Evolutionary conservation across 2,888 invertebrate genomes (phyloP).

Genomic region (Ceramica pisi): DNA sequence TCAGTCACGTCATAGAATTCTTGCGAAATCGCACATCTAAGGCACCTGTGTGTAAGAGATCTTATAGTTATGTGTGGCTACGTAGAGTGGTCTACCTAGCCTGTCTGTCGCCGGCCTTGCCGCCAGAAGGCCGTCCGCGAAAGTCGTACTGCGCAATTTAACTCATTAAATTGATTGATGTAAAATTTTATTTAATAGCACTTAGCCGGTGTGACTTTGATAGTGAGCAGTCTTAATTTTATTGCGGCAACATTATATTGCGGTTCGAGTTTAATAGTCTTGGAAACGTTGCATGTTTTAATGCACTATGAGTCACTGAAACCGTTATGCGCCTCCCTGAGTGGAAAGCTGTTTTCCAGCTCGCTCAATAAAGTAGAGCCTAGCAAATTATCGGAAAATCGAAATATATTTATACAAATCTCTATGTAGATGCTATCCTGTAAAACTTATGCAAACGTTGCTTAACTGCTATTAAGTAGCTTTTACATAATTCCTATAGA

Average conservation of each 20-base stretch:
- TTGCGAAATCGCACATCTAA: conserved; percentile 58
- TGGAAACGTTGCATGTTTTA: conserved; percentile 11
- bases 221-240: conserved; percentile 42
- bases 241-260: conserved; percentile 44
- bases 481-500: conserved; percentile 42
- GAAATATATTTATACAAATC: conserved; percentile 39
- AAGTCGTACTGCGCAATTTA: conserved; percentile 74
- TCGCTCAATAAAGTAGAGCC: conserved; percentile 33
- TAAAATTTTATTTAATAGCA: conserved; percentile 73
- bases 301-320: conserved; percentile 37
- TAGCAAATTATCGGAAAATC: conserved; percentile 43
- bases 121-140: conserved; percentile 79
- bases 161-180: conserved; percentile 76
- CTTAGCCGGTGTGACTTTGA: conserved; percentile 64
- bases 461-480: conserved; percentile 46
- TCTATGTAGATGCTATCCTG: conserved; percentile 45
- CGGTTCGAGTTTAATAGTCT: conserved; percentile 20
- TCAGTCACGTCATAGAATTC: conserved; percentile 48
- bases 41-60: conserved; percentile 44
- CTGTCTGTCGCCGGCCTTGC: conserved; percentile 87
- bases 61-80: conserved; percentile 50
- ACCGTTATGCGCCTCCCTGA: conserved; percentile 22
- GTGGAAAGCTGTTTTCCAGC: conserved; percentile 51
- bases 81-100: conserved; percentile 73
- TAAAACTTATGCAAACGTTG: conserved; percentile 51